Base-by-base conservation (phyloP, 30 jellyfish, hydroid and myxozoan species). In the Pelagia noctiluca region DNA sequence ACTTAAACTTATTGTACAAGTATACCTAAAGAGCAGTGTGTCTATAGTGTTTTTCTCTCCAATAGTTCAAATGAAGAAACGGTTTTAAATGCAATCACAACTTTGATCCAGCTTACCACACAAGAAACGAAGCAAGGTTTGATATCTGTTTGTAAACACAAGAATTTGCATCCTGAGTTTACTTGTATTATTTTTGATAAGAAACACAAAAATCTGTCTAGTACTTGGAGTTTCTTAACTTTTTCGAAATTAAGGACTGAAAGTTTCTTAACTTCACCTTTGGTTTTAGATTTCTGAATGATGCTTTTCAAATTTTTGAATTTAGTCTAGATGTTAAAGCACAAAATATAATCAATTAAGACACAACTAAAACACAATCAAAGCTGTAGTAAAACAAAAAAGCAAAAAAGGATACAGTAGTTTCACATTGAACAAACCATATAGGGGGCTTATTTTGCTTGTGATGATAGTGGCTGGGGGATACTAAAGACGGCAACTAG, bases 61-160 rank as follows among this genome's bases (percentile, higher is more conserved):
- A 52, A 10, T 37, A 90, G 97, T 67, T 57, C 96, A 1, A 72
- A 71, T 36, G 98, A 91, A 63, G 96, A 91, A 35, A 91, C 88
- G 18, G 98, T 91, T 7, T 34, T 85, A 38, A 91, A 78, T 71
- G 95, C 98, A 19, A 78, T 91, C 18, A 91, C 98, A 36, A 68
- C 96, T 21, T 63, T 91, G 80, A 91, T 91, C 74, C 78, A 47
- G 31, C 61, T 91, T 71, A 34, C 68, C 3, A 65, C 89, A 25
- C 97, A 92, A 23, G 71, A 80, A 7, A 90, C 88, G 35, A 90
- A 71, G 57, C 35, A 80, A 35, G 96, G 97, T 90, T 48, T 13
- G 81, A 25, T 16, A 18, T 11, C n/a, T 4, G 24, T 32, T 31
- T 16, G 23, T 11, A 5, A 2, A n/a, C n/a, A 0, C 13, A 22